These are phyloP conservation scores for Tortrix viridana DNA, from an alignment of 2,888 invertebrate genomes.

Conservation along the genomic window DNA sequence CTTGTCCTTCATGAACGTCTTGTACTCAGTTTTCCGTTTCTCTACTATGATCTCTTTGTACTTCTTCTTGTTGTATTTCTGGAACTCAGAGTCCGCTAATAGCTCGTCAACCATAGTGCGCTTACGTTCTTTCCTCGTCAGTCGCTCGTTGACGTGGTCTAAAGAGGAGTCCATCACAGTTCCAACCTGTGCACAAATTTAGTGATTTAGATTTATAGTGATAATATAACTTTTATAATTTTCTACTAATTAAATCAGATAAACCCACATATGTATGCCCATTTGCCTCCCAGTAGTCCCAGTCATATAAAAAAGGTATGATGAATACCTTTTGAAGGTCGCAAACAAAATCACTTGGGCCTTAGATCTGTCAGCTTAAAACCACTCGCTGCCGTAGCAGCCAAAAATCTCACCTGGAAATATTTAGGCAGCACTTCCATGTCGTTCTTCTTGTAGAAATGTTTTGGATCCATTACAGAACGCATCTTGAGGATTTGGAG, in stretches of 20 bases:
- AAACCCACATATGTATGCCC: too few species aligned
- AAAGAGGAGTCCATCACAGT: slow-evolving; percentile 92
- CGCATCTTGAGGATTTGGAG: slow-evolving; percentile 96
- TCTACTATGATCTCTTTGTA: slow-evolving; percentile 90
- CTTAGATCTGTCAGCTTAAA: too few species aligned
- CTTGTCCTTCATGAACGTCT: slow-evolving; percentile 90
- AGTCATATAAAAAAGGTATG: too few species aligned
- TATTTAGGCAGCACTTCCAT: slow-evolving; percentile 94
- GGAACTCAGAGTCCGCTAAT: slow-evolving; percentile 93
- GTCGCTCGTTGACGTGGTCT: slow-evolving; percentile 93
- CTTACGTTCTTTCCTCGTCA: slow-evolving; percentile 94
- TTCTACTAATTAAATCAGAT: too few species aligned
- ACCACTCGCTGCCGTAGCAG: too few species aligned
- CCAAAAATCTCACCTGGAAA: slow-evolving; percentile 89
- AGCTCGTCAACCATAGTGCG: slow-evolving; percentile 96
- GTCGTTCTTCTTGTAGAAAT: slow-evolving; percentile 97
- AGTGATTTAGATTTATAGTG: neutral
- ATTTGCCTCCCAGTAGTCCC: too few species aligned
- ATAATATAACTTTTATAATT: too few species aligned
- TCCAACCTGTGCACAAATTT: slow-evolving; percentile 84
- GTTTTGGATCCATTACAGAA: slow-evolving; percentile 94
- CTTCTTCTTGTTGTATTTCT: slow-evolving; percentile 91
- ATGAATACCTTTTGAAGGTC: too few species aligned
- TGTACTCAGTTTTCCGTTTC: slow-evolving; percentile 87
- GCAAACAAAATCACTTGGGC: too few species aligned